Base-by-base conservation (phyloP, 2,113 vertebrate species). In the Bagarius yarrelli region DNA sequence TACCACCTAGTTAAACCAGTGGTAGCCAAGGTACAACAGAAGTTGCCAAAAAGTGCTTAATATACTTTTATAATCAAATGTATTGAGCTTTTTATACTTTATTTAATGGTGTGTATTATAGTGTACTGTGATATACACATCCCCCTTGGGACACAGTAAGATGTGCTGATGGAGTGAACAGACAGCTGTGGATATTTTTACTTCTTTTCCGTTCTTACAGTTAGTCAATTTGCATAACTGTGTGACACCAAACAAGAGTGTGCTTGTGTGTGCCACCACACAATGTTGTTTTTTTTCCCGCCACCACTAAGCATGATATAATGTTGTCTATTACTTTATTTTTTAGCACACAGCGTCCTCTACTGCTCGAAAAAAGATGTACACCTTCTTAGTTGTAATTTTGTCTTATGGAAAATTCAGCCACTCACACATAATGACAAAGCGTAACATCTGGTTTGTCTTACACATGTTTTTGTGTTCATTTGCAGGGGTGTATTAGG, bases 401-500 rank as follows among this genome's bases (percentile, higher is more conserved):
- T 16, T 23, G 57, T 47, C n/a, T 53, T 19, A 21, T 9, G 1
- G 53, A 52, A 32, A 16, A 85, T 64, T 84, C 72, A 67, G 67
- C 73, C 13, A 79, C 78, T n/a, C 47, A 72, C 71, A 60, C 5
- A 2, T 12, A 6, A 70, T 77, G 63, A 70, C 72, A 78, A 36
- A 53, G 71, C 75, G 1, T 75, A 69, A 56, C 2, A 64, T 40
- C 6, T 40, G 70, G 57, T 44, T 85, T 34, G n/a, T 52, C 55
- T 80, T 66, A 82, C 25, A 70, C 56, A 47, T 79, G 55, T 82
- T 61, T 57, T 82, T 89, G 89, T 83, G 90, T 91, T 67, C 88
- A 92, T 93, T 83, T 83, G 81, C 92, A 99, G 98, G 98, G 98
- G 98, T 83, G 97, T 99, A 89, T 95, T 99, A 93, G 98, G 98